Evolutionary conservation across 2,888 invertebrate genomes (phyloP).

Genomic region (Chymomyza fuscimana): DNA sequence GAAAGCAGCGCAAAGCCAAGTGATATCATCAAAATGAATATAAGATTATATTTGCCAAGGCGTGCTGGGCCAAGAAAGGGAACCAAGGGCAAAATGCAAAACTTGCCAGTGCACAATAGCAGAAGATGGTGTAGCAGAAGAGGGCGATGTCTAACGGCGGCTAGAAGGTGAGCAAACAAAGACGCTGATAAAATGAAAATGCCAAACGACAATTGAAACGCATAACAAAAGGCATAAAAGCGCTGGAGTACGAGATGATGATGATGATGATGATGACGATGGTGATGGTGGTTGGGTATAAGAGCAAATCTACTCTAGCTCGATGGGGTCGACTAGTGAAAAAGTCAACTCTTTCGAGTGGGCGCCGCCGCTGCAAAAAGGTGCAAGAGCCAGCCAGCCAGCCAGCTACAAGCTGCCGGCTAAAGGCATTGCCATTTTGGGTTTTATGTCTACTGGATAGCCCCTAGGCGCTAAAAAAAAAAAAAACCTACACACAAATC

Average conservation of each 20-base stretch:
- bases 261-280: too few species aligned
- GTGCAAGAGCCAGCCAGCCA: conserved; percentile 1
- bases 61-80: background rate
- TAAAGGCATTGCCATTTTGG: conserved; percentile 73
- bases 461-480: conserved; percentile 22
- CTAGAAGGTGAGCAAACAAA: conserved; percentile 66
- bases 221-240: conserved; percentile 59
- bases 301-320: conserved; percentile 28
- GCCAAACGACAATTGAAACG: conserved; percentile 72
- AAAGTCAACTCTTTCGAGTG: conserved; percentile 64
- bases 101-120: conserved; percentile 11
- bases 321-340: conserved; percentile 45
- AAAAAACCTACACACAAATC: conserved; percentile 39
- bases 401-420: conserved; percentile 17
- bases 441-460: conserved; percentile 38
- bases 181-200: conserved; percentile 67
- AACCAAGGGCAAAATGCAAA: background rate
- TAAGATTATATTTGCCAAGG: conserved; percentile 66
- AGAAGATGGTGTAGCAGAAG: background rate
- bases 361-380: conserved; percentile 31
- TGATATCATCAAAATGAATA: conserved; percentile 71
- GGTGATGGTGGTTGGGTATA: background rate
- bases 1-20: conserved; percentile 45
- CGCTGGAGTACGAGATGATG: background rate
- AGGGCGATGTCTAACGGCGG: background rate